Base-by-base conservation (phyloP, 2,113 vertebrate species). In the Gallinago undulata region DNA sequence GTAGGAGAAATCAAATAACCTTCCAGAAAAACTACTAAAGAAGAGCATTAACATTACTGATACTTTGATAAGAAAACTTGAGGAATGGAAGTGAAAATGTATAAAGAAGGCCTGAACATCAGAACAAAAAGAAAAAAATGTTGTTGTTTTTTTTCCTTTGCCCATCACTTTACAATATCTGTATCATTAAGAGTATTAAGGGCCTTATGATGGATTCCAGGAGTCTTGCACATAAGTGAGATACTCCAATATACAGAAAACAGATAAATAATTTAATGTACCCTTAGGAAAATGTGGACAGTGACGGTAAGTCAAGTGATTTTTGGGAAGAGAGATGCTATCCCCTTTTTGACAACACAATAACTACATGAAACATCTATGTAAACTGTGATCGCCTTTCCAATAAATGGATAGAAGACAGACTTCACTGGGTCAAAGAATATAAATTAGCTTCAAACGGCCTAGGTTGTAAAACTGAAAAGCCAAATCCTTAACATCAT, bases 401-500 rank as follows among this genome's bases (percentile, higher is more conserved):
- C 67, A 94, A 60, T 57, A 77, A 96, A 89, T 3, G 4, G 76
- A 67, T 0, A 89, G 53, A 63, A 81, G 51, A 82, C 39, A 93
- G 84, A 53, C 33, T 68, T 87, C 57, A 69, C 66, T 64, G 62
- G 69, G 62, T 89, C 11, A 0, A 84, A 87, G 84, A 87, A 33
- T 43, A 84, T 79, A 93, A 94, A 94, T 91, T 68, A 94, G 48
- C 56, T 91, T 95, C 91, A 75, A 28, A 10, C 16, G 68, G 57
- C 48, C 70, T 82, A 84, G 48, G 69, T 8, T 81, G 76, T 91
- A 97, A 95, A 94, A 79, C 23, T 89, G 78, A 87, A 93, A 87
- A 92, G 89, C 84, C 94, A 89, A 86, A 91, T 70, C 80, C n/a
- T 92, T 89, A 90, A 92, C 73, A 81, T 75, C 57, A 63, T 22